Percentiles rank a stretch among this genome's conserved stretches.
These are phyloP conservation scores for Electrophaes corylata DNA, from an alignment of 2,888 invertebrate species.

Conservation along the genomic window DNA sequence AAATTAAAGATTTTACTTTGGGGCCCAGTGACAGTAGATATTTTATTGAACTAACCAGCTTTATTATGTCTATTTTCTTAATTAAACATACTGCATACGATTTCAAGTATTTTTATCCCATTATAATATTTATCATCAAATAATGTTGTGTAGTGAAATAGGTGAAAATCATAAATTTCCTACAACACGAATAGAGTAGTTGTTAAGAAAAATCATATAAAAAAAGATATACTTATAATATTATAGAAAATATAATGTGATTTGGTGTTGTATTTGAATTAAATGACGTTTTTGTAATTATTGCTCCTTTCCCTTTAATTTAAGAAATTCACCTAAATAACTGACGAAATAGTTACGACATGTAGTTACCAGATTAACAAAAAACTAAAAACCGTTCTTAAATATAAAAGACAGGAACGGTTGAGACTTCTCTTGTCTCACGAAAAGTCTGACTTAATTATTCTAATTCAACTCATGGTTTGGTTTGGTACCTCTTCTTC, in stretches of 20 bases:
- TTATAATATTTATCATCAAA: conserved; percentile 46
- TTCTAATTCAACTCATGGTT: too few species aligned
- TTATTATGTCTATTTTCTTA: conserved; percentile 68
- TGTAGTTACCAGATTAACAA: background rate
- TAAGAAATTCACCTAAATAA: conserved; percentile 37
- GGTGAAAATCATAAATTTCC: conserved; percentile 50
- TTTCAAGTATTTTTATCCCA: conserved; percentile 59
- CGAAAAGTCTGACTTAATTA: too few species aligned
- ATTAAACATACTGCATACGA: conserved; percentile 55
- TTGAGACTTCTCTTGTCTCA: too few species aligned
- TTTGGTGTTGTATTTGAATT: conserved; percentile 84
- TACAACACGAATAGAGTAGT: conserved; percentile 58
- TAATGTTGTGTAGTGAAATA: conserved; percentile 21
- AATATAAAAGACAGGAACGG: too few species aligned
- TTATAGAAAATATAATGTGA: conserved; percentile 84
- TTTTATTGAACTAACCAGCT: conserved; percentile 52
- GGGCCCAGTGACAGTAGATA: conserved; percentile 62
- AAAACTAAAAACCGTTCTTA: background rate
- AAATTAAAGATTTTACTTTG: conserved; percentile 59
- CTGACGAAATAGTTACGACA: background rate
- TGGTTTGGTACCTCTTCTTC: too few species aligned
- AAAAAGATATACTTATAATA: conserved; percentile 70
- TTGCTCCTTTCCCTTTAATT: conserved; percentile 71
- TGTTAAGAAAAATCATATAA: conserved; percentile 69
- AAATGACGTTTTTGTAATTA: conserved; percentile 80